phyloP scores from a whole-genome alignment of 2,888 invertebrate genomes.

The Sympetrum striolatum region DNA sequence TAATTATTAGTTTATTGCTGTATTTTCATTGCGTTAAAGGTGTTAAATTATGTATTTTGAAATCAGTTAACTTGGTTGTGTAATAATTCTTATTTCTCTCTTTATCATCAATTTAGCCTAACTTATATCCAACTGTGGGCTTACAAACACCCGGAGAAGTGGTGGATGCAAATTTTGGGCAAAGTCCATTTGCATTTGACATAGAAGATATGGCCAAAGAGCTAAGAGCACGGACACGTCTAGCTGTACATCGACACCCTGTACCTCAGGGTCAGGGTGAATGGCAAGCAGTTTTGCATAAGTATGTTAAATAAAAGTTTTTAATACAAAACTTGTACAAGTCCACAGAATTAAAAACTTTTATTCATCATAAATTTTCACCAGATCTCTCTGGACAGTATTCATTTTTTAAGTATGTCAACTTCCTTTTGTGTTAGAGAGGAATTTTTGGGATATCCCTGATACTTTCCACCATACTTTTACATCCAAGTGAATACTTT shows the following conservation, averaged over 20 bases:
- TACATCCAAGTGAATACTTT: too few species aligned
- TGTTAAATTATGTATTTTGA: too few species aligned
- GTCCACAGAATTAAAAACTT: too few species aligned
- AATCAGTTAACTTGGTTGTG: neutral
- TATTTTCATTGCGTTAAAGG: too few species aligned
- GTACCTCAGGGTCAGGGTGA: conserved; percentile 84
- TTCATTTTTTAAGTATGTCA: too few species aligned
- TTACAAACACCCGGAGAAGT: conserved; percentile 98
- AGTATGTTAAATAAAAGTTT: too few species aligned
- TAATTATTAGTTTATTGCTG: too few species aligned
- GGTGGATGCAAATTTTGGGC: conserved; percentile 98
- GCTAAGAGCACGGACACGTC: conserved; percentile 80
- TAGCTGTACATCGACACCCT: conserved; percentile 86
- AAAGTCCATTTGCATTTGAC: conserved; percentile 96
- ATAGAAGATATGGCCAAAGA: conserved; percentile 97
- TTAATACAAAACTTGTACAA: too few species aligned
- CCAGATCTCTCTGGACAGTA: too few species aligned
- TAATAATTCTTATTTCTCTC: neutral
- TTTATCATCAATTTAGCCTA: conserved; percentile 68
- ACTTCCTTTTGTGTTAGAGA: neutral
- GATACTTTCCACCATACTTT: too few species aligned
- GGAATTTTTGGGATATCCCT: too few species aligned
- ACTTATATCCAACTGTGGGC: conserved; percentile 97
- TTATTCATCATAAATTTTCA: too few species aligned
- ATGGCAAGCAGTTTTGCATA: conserved; percentile 91